Conservation (phyloP, 2,888 invertebrate species). For the Megastigmus dorsalis region DNA sequence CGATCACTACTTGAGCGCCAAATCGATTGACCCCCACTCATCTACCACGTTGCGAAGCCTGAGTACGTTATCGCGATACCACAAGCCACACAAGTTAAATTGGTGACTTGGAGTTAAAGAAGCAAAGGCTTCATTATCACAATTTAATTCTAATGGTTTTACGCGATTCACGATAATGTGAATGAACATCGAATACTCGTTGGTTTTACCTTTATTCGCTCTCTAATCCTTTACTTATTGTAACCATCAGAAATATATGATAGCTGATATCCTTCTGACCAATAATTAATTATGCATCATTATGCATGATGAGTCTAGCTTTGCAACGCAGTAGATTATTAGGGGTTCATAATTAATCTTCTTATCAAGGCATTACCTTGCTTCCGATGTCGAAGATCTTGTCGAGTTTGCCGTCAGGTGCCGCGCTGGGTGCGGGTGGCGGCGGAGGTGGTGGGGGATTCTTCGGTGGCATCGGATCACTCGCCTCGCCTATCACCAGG, state of each 20-base stretch:
- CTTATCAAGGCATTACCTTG: conserved; percentile 68
- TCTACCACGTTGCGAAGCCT: not conserved
- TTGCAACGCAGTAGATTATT: not conserved
- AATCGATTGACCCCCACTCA: not conserved
- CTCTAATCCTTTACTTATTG: no score
- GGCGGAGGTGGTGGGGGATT: conserved; percentile 76
- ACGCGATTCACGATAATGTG: no score
- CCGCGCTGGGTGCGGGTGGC: no score
- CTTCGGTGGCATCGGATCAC: conserved; percentile 76
- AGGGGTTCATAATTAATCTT: not conserved
- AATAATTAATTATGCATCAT: not conserved
- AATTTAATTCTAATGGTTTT: no score
- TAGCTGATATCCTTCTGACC: not conserved
- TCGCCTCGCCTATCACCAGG: conserved; percentile 78
- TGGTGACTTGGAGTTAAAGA: no score
- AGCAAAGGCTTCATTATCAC: no score
- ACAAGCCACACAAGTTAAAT: no score
- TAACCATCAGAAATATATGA: no score
- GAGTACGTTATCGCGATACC: no score
- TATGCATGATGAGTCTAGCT: no score
- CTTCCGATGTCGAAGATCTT: conserved; percentile 77
- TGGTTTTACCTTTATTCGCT: no score
- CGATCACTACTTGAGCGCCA: conserved; percentile 66
- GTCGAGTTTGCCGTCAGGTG: conserved; percentile 74
- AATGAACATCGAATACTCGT: no score